Conservation (phyloP, 2,797 vertebrate species). For the Enteromius argenteus region DNA sequence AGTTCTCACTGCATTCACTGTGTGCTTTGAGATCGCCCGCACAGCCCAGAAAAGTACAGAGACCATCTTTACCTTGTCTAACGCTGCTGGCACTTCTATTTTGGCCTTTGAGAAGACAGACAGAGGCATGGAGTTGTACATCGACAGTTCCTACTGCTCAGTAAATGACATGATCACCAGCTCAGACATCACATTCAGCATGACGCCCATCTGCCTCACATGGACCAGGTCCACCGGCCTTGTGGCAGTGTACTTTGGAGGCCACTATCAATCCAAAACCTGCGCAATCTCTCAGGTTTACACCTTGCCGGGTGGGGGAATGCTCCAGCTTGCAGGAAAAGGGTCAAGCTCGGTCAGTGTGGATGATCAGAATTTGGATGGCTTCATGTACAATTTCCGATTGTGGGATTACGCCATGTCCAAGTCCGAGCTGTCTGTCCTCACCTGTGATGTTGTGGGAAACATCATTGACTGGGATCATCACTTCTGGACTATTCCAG, state of each 20-base stretch:
- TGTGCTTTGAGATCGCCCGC: conserved; percentile 89
- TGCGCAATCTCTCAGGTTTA: conserved; percentile 72
- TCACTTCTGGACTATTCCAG: conserved; percentile 88
- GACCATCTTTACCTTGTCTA: conserved; percentile 84
- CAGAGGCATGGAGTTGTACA: conserved; percentile 72
- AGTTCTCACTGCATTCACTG: conserved; percentile 83
- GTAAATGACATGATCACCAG: conserved; percentile 72
- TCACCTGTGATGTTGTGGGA: conserved; percentile 86
- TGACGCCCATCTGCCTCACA: conserved; percentile 83
- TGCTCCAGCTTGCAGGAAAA: conserved; percentile 81
- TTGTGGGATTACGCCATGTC: conserved; percentile 90
- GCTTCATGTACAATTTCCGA: conserved; percentile 92
- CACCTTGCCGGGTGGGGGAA: conserved; percentile 77
- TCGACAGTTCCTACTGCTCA: conserved; percentile 76
- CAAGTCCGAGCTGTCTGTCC: conserved; percentile 71
- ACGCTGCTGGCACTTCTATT: conserved; percentile 51
- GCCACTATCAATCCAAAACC: conserved; percentile 65
- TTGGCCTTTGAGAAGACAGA: conserved; percentile 78
- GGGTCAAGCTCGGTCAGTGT: conserved; percentile 56
- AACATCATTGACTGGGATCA: conserved; percentile 95
- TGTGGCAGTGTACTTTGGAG: conserved; percentile 75
- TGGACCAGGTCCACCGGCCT: conserved; percentile 77
- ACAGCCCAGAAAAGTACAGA: conserved; percentile 69
- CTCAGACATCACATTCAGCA: conserved; percentile 77
- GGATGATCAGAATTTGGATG: conserved; percentile 75